phyloP scores from a whole-genome alignment of 2,888 invertebrate genomes.

The Cheilosia impressa region DNA sequence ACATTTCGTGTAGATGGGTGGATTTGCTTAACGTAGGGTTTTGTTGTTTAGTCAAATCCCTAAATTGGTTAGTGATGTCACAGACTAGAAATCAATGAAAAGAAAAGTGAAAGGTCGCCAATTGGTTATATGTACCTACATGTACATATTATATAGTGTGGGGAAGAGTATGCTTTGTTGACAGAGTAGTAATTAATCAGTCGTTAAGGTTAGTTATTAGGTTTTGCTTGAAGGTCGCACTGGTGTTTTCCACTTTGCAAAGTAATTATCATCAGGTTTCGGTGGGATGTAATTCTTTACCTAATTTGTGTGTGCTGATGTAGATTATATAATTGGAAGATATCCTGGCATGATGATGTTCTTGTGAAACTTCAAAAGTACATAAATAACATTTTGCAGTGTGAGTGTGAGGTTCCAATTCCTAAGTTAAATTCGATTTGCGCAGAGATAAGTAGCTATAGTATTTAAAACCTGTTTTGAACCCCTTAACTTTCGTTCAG shows the following conservation, averaged over 20 bases:
- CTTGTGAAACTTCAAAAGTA: neutral
- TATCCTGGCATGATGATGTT: slow-evolving; percentile 17
- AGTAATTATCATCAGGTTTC: slow-evolving; percentile 32
- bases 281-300: slow-evolving; percentile 30
- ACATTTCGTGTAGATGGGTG: slow-evolving; percentile 42
- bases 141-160: slow-evolving; percentile 10
- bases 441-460: neutral
- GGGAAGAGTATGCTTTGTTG: slow-evolving; percentile 28
- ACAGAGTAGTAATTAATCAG: slow-evolving; percentile 60
- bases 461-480: no score
- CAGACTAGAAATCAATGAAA: slow-evolving; percentile 63
- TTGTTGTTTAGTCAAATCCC: slow-evolving; percentile 55
- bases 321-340: slow-evolving; percentile 5
- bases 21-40: slow-evolving; percentile 54
- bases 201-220: slow-evolving; percentile 61
- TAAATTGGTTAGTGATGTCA: slow-evolving; percentile 70
- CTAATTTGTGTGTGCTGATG: slow-evolving; percentile 12
- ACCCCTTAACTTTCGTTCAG: no score
- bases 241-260: slow-evolving; percentile 34
- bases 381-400: neutral
- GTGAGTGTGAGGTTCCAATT: neutral
- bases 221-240: slow-evolving; percentile 41
- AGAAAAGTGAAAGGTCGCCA: slow-evolving; percentile 68
- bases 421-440: neutral
- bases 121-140: neutral